phyloP scores from a whole-genome alignment of 2,113 vertebrate species.

The Anhinga rufa region DNA sequence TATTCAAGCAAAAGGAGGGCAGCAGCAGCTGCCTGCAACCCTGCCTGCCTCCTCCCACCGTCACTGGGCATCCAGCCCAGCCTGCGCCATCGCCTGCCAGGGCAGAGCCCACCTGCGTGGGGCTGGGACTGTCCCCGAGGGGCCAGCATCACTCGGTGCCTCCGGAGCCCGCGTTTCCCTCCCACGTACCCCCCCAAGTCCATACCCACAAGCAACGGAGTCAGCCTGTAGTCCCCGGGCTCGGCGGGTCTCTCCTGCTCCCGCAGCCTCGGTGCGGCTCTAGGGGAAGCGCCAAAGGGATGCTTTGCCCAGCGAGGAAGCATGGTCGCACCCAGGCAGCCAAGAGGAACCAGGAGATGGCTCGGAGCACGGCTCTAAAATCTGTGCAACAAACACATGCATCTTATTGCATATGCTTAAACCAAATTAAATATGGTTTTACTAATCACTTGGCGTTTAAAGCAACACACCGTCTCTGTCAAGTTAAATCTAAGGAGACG shows the following conservation, averaged over 20 bases:
- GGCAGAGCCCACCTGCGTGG: neutral
- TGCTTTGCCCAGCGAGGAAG: conserved; percentile 2
- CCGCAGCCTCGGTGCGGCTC: neutral
- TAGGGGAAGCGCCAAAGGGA: neutral
- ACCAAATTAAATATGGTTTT: neutral
- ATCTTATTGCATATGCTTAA: neutral
- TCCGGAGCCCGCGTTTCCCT: fast-evolving
- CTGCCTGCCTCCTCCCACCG: neutral
- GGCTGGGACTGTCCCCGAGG: fast-evolving
- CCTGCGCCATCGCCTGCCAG: neutral
- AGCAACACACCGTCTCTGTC: neutral
- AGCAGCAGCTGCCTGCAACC: conserved; percentile 26
- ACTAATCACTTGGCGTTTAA: neutral
- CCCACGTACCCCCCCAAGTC: neutral
- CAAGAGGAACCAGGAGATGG: neutral
- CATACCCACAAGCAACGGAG: neutral
- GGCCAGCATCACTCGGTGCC: neutral
- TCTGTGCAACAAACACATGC: conserved; percentile 9
- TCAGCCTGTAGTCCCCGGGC: neutral
- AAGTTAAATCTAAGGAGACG: neutral
- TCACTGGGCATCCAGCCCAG: neutral
- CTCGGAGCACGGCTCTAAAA: neutral
- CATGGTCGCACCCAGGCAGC: neutral
- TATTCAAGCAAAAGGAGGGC: conserved; percentile 49
- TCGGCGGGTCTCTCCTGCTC: neutral